Conservation (phyloP, 1,140 invertebrate species). For the Bombus ignitus region DNA sequence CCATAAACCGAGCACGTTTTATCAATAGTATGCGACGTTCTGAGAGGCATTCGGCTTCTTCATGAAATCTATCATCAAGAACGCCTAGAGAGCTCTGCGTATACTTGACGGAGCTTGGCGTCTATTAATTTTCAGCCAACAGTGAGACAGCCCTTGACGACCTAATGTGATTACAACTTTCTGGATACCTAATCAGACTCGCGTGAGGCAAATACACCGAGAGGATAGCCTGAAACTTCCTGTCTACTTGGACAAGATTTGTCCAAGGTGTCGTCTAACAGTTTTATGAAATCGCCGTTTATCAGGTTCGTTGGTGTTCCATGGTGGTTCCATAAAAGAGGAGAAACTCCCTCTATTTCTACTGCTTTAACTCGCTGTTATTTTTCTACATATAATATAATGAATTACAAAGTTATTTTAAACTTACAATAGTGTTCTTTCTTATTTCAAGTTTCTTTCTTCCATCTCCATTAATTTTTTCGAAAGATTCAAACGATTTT, state of each 20-base stretch:
- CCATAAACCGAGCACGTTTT: no score
- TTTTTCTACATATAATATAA: not conserved
- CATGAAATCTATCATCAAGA: constrained; percentile 60
- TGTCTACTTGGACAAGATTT: not conserved
- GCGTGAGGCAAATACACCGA: constrained; percentile 24
- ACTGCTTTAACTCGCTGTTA: not conserved
- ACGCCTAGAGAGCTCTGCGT: constrained; percentile 22
- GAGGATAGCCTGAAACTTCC: constrained; percentile 43
- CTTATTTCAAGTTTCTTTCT: no score
- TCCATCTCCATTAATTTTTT: no score
- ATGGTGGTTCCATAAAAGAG: not conserved
- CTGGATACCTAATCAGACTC: constrained; percentile 58
- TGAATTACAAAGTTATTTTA: not conserved
- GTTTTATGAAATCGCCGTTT: constrained; percentile 12
- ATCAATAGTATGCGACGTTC: not conserved
- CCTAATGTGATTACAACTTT: constrained; percentile 64
- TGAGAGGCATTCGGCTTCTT: constrained; percentile 27
- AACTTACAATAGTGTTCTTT: not conserved
- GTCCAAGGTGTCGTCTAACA: not conserved
- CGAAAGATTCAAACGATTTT: no score
- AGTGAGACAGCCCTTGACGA: constrained; percentile 49
- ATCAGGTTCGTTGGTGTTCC: not conserved
- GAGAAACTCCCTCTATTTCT: not conserved
- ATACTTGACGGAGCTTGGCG: constrained; percentile 40
- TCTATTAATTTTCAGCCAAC: constrained; percentile 64